Conservation (phyloP, 1,140 invertebrate species). For the Sogatella furcifera region DNA sequence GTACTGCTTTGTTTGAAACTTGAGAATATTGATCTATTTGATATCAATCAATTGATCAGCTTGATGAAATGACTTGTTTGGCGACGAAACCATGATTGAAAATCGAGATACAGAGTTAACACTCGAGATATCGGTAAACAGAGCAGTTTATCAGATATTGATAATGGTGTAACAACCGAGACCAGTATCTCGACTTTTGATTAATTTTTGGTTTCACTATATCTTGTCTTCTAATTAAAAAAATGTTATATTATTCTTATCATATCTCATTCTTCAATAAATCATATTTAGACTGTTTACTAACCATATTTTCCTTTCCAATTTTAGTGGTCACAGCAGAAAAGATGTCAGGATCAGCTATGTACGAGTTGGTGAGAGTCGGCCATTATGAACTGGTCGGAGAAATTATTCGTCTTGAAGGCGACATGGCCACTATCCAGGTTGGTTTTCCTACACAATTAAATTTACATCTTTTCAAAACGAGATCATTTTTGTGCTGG, state of each 20-base stretch:
- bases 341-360: conserved; percentile 98
- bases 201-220: no score
- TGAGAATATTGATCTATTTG: no score
- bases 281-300: conserved; percentile 9
- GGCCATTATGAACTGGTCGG: conserved; percentile 97
- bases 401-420: conserved; percentile 98
- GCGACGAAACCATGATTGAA: no score
- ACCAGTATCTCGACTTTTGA: no score
- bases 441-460: conserved; percentile 31
- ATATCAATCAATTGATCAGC: no score
- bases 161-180: no score
- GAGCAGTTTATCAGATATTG: no score
- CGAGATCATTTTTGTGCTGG: not conserved
- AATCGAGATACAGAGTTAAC: no score
- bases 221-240: no score
- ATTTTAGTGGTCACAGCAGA: conserved; percentile 93
- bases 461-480: not conserved
- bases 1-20: no score
- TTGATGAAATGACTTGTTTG: no score
- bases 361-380: conserved; percentile 99
- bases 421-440: conserved; percentile 99
- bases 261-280: conserved; percentile 8
- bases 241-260: not conserved
- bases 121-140: no score
- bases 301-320: conserved; percentile 8